These are phyloP conservation scores for Sebastes itinus DNA, from an alignment of 2,797 vertebrate genomes.

Conservation along the genomic window DNA sequence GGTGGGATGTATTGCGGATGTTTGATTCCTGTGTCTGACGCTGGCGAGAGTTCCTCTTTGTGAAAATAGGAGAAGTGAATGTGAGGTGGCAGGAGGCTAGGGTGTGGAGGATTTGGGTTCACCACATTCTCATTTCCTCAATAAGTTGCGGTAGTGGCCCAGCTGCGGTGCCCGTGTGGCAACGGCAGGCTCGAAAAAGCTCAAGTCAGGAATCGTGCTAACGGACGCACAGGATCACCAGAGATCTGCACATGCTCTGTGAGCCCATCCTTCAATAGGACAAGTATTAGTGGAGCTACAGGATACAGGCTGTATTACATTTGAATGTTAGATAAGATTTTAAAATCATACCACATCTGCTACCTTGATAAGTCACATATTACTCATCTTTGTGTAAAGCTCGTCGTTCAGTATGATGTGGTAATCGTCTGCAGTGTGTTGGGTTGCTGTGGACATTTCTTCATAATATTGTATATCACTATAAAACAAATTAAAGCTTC, in stretches of 20 bases:
- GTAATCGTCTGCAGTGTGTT: background rate
- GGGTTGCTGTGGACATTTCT: background rate
- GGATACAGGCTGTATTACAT: background rate
- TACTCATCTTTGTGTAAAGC: background rate
- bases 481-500: background rate
- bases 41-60: constrained; percentile 65
- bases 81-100: constrained; percentile 52
- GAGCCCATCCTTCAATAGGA: background rate
- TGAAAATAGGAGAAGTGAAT: constrained; percentile 77
- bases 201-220: constrained; percentile 15
- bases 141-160: constrained; percentile 33
- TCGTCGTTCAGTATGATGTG: background rate
- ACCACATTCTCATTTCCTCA: constrained; percentile 78
- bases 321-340: background rate
- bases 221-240: background rate
- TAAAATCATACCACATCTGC: background rate
- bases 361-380: background rate
- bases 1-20: background rate
- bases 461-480: background rate
- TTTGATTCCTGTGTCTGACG: constrained; percentile 41
- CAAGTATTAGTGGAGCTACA: background rate
- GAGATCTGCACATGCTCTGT: background rate
- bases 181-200: constrained; percentile 36
- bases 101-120: constrained; percentile 56
- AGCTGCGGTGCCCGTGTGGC: constrained; percentile 48